phyloP scores from a whole-genome alignment of 2,888 invertebrate species.

The Tenthredo mesomela region DNA sequence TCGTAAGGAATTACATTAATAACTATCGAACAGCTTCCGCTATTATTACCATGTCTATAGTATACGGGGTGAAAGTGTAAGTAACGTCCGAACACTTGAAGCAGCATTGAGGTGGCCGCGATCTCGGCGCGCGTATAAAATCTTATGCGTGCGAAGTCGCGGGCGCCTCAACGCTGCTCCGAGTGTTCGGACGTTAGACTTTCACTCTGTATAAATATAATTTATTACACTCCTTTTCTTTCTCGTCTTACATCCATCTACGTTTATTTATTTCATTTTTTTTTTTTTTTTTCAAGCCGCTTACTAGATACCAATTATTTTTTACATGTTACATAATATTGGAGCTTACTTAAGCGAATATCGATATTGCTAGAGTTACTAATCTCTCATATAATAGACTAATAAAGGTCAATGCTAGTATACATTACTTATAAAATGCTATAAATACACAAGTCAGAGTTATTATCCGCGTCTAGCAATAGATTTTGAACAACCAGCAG shows the following conservation, averaged over 20 bases:
- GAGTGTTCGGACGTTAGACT: no score
- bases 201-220: constrained; percentile 33
- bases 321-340: constrained; percentile 13
- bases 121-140: no score
- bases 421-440: constrained; percentile 41
- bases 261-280: not conserved
- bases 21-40: constrained; percentile 24
- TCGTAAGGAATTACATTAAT: not conserved
- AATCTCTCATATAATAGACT: constrained; percentile 11
- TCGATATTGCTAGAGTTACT: constrained; percentile 10
- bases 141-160: no score
- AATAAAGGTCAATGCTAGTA: constrained; percentile 13
- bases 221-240: constrained; percentile 8
- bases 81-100: no score
- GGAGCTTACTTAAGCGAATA: constrained; percentile 16
- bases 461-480: constrained; percentile 13
- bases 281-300: constrained; percentile 8
- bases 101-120: no score
- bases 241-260: constrained; percentile 24
- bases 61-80: no score
- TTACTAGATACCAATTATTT: constrained; percentile 10
- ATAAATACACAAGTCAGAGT: constrained; percentile 44
- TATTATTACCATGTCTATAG: not conserved
- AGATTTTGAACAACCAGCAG: not conserved
- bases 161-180: no score